Base-by-base conservation (phyloP, 1,140 invertebrate species). In the Temnothorax longispinosus region DNA sequence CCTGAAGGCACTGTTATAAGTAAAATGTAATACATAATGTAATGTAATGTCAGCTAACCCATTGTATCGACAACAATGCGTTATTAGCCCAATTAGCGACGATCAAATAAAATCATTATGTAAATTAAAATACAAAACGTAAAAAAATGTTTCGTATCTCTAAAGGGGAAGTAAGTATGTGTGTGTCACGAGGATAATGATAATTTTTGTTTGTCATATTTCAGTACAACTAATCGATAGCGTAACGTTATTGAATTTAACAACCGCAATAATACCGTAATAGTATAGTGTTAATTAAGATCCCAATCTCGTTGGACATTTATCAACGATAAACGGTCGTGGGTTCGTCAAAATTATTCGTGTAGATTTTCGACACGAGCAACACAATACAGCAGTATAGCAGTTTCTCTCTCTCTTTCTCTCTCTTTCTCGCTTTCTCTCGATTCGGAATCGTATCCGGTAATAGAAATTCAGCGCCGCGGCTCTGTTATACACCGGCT, bases 401-500 rank as follows among this genome's bases (percentile, higher is more conserved):
- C 27, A 27, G 27, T 44, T 15, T 69, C n/a, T 69, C 65, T 50
- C 8, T 27, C 65, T 6, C 27, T 18, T 2, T 6, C 60, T 15
- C 58, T 15, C 32, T 18, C 60, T 35, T 32, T 60, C 27, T 32
- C 27, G 3, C 58, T 21, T 38, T 21, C 38, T 27, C n/a, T 56
- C 35, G 35, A 56, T 58, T 60, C 69, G 52, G 38, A 74, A 84
- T 75, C 54, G 80, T 62, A 74, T 60, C 54, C 80, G 54, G 80
- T 84, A 84, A 84, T 84, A 84, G 80, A 84, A 84, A 74, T 84
- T 84, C 69, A 75, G 44, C 54, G 4, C n/a, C 69, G 69, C 41
- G 54, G 41, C 54, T 52, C 78, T 84, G 67, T 74, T 84, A 69
- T 69, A 84, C 69, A 58, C 69, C 80, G 77, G 77, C 77, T 44